A percentile compares a stretch with the other conserved stretches of the same genome.
Evolutionary conservation across 2,113 vertebrate species (phyloP).

Genomic region (Ginglymostoma cirratum): DNA sequence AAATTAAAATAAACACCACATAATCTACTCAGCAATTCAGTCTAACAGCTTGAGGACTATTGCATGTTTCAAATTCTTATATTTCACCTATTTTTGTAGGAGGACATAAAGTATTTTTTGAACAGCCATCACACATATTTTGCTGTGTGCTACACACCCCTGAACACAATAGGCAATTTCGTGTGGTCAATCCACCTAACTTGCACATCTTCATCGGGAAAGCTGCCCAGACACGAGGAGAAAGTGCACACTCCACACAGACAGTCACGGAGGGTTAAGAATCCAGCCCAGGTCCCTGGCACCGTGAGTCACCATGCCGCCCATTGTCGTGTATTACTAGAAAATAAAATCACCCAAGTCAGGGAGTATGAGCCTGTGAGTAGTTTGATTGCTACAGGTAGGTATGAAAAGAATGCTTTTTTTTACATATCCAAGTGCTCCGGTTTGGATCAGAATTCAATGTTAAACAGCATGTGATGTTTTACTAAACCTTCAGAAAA

Average conservation of each 20-base stretch:
- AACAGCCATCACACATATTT: not conserved
- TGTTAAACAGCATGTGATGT: slow-evolving; percentile 6
- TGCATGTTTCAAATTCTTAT: not conserved
- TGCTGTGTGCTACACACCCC: not conserved
- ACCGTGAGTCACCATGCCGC: no score
- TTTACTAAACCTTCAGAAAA: not conserved
- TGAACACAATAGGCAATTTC: no score
- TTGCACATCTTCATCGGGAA: no score
- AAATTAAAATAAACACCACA: not conserved
- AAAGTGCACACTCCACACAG: no score
- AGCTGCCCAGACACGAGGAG: no score
- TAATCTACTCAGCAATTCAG: not conserved
- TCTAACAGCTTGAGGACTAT: not conserved
- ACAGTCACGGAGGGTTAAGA: no score
- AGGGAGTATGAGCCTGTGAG: not conserved
- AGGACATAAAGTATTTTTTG: not conserved
- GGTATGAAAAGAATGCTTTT: not conserved
- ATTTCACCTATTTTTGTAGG: not conserved
- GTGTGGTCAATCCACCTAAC: no score
- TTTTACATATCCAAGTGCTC: not conserved
- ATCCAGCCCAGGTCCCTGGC: no score
- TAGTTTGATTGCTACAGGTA: not conserved
- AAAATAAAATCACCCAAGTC: not conserved
- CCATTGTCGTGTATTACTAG: not conserved
- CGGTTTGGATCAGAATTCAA: not conserved